A percentile compares a stretch with the other conserved stretches of the same genome.
Evolutionary conservation across 2,888 invertebrate genomes (phyloP).

Genomic region (Lasioglossum oenotherae): DNA sequence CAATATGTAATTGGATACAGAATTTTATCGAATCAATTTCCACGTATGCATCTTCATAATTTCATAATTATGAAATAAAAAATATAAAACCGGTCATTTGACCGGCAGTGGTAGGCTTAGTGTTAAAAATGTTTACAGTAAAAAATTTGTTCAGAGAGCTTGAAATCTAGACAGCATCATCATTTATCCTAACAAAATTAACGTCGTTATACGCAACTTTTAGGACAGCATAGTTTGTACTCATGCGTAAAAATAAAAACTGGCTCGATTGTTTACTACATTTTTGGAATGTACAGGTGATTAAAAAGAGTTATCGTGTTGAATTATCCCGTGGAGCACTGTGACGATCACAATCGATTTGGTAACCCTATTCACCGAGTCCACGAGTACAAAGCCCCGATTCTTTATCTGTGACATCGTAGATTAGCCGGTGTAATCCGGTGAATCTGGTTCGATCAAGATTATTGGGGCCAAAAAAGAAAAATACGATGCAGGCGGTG

Average conservation of each 20-base stretch:
- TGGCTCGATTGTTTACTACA: background rate
- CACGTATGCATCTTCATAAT: no score
- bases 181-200: background rate
- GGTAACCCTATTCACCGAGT: background rate
- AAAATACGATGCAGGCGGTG: background rate
- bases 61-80: no score
- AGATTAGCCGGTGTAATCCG: constrained; percentile 33
- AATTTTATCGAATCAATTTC: no score
- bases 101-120: no score
- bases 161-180: background rate
- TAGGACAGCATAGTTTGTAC: background rate
- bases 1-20: no score
- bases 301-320: background rate
- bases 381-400: constrained; percentile 14
- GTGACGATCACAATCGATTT: background rate
- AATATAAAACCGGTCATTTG: no score
- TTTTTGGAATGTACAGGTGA: background rate
- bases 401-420: constrained; percentile 31
- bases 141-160: background rate
- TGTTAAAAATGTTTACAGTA: background rate
- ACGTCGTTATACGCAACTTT: background rate
- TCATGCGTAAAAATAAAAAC: background rate
- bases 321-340: background rate
- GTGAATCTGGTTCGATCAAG: constrained; percentile 20
- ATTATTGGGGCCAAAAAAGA: constrained; percentile 15